Percentiles rank a stretch among this genome's conserved stretches.
phyloP scores from a whole-genome alignment of 2,797 vertebrate species.

The Lepilemur septentrionalis region DNA sequence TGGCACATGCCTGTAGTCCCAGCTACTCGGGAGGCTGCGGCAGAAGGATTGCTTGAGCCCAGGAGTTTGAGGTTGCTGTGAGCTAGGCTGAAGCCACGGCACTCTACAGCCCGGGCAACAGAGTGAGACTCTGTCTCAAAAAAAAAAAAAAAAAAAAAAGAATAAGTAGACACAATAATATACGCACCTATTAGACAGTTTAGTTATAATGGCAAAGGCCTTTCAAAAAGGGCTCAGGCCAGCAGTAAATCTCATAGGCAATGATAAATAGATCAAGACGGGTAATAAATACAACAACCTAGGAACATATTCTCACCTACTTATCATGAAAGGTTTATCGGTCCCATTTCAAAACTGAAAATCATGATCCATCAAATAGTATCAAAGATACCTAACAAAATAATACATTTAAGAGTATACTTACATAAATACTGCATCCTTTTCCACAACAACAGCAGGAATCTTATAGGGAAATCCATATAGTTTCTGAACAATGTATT shows the following conservation, averaged over 20 bases:
- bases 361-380: not conserved
- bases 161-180: not conserved
- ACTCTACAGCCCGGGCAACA: no score
- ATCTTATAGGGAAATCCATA: constrained; percentile 97
- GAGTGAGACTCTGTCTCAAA: no score
- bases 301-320: not conserved
- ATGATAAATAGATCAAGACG: not conserved
- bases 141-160: constrained; percentile 40
- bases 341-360: not conserved
- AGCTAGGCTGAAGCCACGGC: no score
- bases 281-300: not conserved
- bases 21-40: no score
- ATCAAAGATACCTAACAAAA: not conserved
- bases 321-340: not conserved
- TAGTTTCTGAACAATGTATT: constrained; percentile 98
- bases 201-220: not conserved
- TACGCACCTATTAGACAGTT: not conserved
- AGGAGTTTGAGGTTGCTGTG: no score
- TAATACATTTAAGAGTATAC: constrained; percentile 68
- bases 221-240: not conserved
- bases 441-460: constrained; percentile 96
- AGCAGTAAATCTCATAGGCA: not conserved
- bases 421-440: constrained; percentile 99
- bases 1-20: no score
- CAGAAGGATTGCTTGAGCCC: no score